phyloP scores from a whole-genome alignment of 2,113 vertebrate genomes.

The Ptyas mucosa region DNA sequence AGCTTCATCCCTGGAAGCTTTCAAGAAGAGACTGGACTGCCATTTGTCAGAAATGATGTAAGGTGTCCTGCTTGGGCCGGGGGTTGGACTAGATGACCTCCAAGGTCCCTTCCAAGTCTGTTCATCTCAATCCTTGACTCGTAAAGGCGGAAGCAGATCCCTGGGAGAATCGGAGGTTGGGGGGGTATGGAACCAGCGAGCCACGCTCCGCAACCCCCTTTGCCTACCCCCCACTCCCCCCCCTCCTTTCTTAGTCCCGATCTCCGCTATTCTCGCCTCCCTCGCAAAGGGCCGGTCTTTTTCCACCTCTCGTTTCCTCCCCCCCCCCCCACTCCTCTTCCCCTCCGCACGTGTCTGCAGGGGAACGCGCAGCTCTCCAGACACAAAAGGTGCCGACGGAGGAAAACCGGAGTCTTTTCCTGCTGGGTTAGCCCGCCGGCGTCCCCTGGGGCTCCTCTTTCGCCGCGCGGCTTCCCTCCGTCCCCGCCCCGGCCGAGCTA shows the following conservation, averaged over 20 bases:
- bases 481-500: background rate
- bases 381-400: background rate
- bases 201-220: background rate
- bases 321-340: background rate
- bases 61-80: too few species aligned
- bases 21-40: too few species aligned
- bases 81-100: too few species aligned
- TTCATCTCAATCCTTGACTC: too few species aligned
- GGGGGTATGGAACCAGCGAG: background rate
- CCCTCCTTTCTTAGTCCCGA: background rate
- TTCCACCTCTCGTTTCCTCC: background rate
- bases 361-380: background rate
- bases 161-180: background rate
- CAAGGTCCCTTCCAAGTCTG: too few species aligned
- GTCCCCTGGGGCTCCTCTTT: background rate
- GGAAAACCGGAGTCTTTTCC: background rate
- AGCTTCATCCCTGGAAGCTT: too few species aligned
- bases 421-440: background rate
- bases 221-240: background rate
- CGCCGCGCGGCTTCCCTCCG: background rate
- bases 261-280: background rate
- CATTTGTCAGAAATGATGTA: too few species aligned
- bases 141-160: background rate
- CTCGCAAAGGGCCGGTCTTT: background rate
- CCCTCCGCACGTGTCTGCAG: background rate